Evolutionary conservation across 1,140 invertebrate genomes (phyloP).

Genomic region (Pentalonia nigronervosa): DNA sequence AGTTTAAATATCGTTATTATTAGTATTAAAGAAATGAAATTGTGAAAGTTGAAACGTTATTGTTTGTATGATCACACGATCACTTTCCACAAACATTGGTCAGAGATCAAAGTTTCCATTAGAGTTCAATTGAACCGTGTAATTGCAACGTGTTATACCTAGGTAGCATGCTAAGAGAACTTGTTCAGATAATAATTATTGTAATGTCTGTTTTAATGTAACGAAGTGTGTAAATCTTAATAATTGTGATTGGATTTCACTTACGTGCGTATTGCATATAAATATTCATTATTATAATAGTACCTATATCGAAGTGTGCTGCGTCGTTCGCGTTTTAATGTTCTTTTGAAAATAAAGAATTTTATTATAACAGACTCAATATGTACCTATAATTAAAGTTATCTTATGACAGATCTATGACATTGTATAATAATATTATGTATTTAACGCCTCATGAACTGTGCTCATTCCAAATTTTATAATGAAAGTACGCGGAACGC

Average conservation of each 20-base stretch:
- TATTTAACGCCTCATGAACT: background rate
- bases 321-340: background rate
- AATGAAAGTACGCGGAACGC: background rate
- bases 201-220: background rate
- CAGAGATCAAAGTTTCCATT: background rate
- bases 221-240: background rate
- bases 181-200: background rate
- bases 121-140: background rate
- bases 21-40: background rate
- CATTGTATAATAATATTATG: background rate
- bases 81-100: background rate
- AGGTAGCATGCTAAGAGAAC: background rate
- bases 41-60: background rate
- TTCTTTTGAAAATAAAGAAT: background rate
- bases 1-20: background rate
- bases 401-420: background rate
- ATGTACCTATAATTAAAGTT: background rate
- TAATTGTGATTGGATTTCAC: background rate
- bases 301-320: too few species aligned
- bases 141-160: background rate
- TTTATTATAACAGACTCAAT: background rate
- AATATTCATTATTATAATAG: too few species aligned
- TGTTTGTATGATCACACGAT: background rate
- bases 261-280: background rate
- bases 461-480: background rate